phyloP scores from a whole-genome alignment of 2,888 invertebrate genomes.

The Tuberolachnus salignus region DNA sequence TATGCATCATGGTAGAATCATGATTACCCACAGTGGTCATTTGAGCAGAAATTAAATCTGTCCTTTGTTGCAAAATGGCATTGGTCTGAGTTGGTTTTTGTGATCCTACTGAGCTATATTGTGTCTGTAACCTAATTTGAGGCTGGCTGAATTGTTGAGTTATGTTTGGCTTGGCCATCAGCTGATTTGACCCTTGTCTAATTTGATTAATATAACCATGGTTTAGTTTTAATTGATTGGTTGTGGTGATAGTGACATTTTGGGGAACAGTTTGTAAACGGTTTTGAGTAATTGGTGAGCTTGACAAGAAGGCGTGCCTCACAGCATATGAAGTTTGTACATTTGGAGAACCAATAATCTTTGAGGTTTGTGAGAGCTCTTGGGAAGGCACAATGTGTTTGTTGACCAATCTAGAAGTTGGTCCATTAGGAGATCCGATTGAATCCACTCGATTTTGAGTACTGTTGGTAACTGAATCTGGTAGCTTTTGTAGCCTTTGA shows the following conservation, averaged over 20 bases:
- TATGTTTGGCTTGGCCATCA: constrained; percentile 30
- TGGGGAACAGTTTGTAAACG: constrained; percentile 53
- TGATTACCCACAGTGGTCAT: constrained; percentile 20
- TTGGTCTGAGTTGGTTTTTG: constrained; percentile 53
- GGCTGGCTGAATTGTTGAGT: constrained; percentile 49
- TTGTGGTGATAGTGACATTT: constrained; percentile 52
- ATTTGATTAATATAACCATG: constrained; percentile 54
- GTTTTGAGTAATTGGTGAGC: constrained; percentile 46
- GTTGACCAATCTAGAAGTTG: constrained; percentile 42
- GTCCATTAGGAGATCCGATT: constrained; percentile 55
- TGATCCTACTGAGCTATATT: constrained; percentile 46
- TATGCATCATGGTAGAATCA: constrained; percentile 33
- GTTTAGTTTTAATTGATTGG: constrained; percentile 51
- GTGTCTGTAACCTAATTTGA: constrained; percentile 51
- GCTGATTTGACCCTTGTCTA: constrained; percentile 44
- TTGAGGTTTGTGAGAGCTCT: constrained; percentile 49
- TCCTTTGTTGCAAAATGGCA: constrained; percentile 52
- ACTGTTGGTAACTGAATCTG: constrained; percentile 55
- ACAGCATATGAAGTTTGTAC: constrained; percentile 55
- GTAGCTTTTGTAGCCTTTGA: constrained; percentile 56
- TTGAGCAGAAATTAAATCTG: constrained; percentile 41
- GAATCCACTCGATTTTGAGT: constrained; percentile 55
- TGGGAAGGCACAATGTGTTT: constrained; percentile 56
- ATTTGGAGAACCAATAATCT: constrained; percentile 47
- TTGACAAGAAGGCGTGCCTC: constrained; percentile 44